phyloP scores from a whole-genome alignment of 37 sponge, comb jelly and placozoan genomes.

The Oscarella lobularis region DNA sequence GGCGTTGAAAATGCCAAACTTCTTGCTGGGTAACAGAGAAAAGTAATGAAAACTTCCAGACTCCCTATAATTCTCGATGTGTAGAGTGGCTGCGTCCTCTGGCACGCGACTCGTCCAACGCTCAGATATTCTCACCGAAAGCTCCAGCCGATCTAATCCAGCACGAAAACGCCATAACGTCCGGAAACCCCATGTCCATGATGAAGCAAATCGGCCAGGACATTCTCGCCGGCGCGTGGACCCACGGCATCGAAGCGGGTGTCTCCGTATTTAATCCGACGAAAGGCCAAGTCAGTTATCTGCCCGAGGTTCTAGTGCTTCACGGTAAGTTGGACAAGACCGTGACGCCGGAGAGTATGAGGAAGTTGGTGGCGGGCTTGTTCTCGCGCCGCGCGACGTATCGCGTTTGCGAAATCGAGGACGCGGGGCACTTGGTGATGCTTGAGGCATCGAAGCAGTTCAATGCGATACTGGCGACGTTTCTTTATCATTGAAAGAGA shows the following conservation, averaged over 20 bases:
- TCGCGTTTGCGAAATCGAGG: conserved; percentile 12
- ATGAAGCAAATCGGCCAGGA: conserved; percentile 21
- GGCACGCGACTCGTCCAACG: conserved; percentile 34
- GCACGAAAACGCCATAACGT: conserved; percentile 40
- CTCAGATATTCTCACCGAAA: conserved; percentile 28
- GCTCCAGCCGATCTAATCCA: conserved; percentile 33
- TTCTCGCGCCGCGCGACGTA: conserved; percentile 4
- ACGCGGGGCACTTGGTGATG: conserved; percentile 39
- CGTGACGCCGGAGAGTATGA: neutral
- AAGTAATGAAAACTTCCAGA: neutral
- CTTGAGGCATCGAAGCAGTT: conserved; percentile 33
- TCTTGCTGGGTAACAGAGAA: neutral
- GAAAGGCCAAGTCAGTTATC: neutral
- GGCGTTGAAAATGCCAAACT: neutral
- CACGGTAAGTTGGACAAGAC: neutral
- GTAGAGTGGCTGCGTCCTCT: conserved; percentile 48
- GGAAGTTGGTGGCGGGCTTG: neutral
- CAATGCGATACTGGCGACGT: neutral
- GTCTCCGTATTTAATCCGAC: neutral
- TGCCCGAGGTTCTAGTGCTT: neutral
- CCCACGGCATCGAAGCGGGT: neutral
- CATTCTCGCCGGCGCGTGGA: neutral
- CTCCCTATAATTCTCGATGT: no score
- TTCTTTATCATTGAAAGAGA: conserved; percentile 2
- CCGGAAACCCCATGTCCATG: conserved; percentile 41